Conservation (phyloP, 2,888 invertebrate genomes). For the Trachelus stipa region DNA sequence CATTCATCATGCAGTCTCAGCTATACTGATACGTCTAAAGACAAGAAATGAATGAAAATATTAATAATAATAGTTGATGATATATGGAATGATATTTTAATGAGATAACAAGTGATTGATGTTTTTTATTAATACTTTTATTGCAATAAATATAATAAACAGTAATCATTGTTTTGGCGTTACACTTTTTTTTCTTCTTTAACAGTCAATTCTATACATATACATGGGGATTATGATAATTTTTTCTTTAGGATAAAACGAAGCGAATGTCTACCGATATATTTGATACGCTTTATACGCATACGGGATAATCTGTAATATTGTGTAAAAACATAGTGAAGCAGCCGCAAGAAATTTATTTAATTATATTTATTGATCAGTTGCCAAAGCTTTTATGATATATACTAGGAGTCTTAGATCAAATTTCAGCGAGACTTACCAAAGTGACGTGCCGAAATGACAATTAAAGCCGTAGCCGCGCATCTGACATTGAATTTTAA, state of each 20-base stretch:
- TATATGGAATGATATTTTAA: not conserved
- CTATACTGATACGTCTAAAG: conserved; percentile 33
- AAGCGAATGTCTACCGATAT: conserved; percentile 47
- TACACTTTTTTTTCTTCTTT: conserved; percentile 43
- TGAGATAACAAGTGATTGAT: not conserved
- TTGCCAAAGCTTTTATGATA: too few relatives aligned
- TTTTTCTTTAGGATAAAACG: conserved; percentile 50
- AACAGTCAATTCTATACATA: conserved; percentile 59
- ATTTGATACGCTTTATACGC: conserved; percentile 52
- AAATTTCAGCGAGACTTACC: too few relatives aligned
- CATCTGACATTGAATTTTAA: too few relatives aligned
- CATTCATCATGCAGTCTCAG: conserved; percentile 35
- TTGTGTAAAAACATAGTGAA: conserved; percentile 42
- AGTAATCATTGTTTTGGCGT: conserved; percentile 58
- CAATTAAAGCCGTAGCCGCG: too few relatives aligned
- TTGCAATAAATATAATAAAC: conserved; percentile 60
- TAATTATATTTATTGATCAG: conserved; percentile 2
- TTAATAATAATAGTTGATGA: not conserved
- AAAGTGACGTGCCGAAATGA: too few relatives aligned
- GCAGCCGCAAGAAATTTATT: conserved; percentile 42
- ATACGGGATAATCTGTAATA: conserved; percentile 43
- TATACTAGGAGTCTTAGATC: too few relatives aligned
- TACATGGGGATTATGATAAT: conserved; percentile 51
- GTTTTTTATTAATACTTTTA: conserved; percentile 54
- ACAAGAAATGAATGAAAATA: not conserved